phyloP scores from a whole-genome alignment of 2,797 vertebrate species.

The Hozukius guyotensis region DNA sequence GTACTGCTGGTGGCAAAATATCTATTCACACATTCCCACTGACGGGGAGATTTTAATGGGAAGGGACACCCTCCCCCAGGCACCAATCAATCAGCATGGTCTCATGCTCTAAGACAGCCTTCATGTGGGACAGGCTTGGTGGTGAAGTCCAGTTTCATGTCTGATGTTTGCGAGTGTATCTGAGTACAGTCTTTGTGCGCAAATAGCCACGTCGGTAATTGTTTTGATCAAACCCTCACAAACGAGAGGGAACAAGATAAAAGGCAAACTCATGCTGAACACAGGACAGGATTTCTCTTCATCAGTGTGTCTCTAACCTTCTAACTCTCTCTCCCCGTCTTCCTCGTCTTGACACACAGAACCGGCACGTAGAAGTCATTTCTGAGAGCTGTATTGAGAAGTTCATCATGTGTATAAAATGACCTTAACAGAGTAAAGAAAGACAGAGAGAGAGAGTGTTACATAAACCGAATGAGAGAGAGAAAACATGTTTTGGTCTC shows the following conservation, averaged over 20 bases:
- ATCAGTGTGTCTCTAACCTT: not conserved
- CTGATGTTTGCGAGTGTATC: not conserved
- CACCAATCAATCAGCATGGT: slow-evolving; percentile 60
- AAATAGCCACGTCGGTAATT: slow-evolving; percentile 4
- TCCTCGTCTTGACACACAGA: slow-evolving; percentile 9
- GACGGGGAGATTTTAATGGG: slow-evolving; percentile 55
- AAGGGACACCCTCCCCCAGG: slow-evolving; percentile 56
- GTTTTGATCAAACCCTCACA: slow-evolving; percentile 46
- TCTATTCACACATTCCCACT: slow-evolving; percentile 45
- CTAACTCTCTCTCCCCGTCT: not conserved
- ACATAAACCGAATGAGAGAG: not conserved
- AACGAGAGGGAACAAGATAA: slow-evolving; percentile 28
- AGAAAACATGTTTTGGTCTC: not conserved
- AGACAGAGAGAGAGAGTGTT: slow-evolving; percentile 1
- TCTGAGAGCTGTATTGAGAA: slow-evolving; percentile 20
- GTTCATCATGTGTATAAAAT: slow-evolving; percentile 13
- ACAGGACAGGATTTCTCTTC: not conserved
- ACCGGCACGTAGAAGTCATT: slow-evolving; percentile 11
- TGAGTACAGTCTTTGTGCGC: slow-evolving; percentile 2
- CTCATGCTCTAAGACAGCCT: slow-evolving; percentile 36
- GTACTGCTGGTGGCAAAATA: slow-evolving; percentile 43
- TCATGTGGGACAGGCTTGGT: slow-evolving; percentile 38
- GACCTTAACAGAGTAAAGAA: not conserved
- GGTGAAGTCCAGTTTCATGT: slow-evolving; percentile 23
- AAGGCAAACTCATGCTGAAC: slow-evolving; percentile 8